These are phyloP conservation scores for Pentalonia nigronervosa DNA, from an alignment of 1,140 invertebrate species.

Conservation along the genomic window DNA sequence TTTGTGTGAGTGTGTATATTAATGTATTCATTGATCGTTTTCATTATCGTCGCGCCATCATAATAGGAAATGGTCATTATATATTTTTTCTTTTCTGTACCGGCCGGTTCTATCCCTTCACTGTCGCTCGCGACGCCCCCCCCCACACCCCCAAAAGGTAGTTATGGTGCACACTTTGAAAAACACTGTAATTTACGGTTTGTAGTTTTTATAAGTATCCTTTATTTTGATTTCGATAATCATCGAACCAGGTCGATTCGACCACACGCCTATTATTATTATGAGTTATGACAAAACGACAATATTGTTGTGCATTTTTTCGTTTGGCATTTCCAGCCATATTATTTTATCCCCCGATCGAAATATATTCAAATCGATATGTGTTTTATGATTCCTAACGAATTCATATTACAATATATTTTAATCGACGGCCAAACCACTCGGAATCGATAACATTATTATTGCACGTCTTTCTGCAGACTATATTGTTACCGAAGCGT, in stretches of 20 bases:
- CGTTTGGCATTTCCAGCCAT: neutral
- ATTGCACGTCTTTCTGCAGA: neutral
- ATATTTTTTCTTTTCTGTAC: neutral
- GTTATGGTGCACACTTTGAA: neutral
- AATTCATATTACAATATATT: neutral
- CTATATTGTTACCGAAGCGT: neutral
- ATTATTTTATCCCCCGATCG: neutral
- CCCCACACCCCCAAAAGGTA: no score
- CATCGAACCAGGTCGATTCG: no score
- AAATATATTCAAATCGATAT: no score
- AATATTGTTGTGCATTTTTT: neutral
- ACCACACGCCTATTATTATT: neutral
- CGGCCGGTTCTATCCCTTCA: no score
- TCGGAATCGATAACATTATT: neutral
- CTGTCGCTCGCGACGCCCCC: no score
- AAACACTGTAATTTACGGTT: neutral
- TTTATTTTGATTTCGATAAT: neutral
- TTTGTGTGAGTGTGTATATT: neutral
- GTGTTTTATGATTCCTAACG: no score
- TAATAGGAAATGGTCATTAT: neutral
- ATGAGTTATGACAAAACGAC: neutral
- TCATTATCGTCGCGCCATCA: neutral
- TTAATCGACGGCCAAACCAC: neutral
- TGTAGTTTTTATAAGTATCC: neutral
- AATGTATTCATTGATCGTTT: neutral